A percentile compares a stretch with the other conserved stretches of the same genome.
Evolutionary conservation across 1,140 invertebrate genomes (phyloP).

Genomic region (Sarcophaga bullata): DNA sequence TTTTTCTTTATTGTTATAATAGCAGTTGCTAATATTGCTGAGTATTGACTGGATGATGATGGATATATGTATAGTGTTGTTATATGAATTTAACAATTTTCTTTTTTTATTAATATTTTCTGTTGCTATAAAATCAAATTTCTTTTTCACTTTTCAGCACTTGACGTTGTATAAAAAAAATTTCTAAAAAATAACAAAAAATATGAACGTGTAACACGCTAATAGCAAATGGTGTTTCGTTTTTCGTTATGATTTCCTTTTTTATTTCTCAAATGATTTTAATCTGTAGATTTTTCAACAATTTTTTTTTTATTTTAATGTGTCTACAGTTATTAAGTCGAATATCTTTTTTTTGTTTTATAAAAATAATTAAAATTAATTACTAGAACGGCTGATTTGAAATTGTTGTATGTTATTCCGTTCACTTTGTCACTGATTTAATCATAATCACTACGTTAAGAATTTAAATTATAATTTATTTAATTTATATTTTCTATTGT

Average conservation of each 20-base stretch:
- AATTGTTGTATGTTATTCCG: not conserved
- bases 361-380: too few relatives aligned
- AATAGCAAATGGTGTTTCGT: not conserved
- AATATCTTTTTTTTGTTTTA: too few relatives aligned
- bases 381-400: too few relatives aligned
- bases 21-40: too few relatives aligned
- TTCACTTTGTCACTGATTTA: slow-evolving; percentile 10
- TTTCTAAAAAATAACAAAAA: too few relatives aligned
- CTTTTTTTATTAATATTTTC: not conserved
- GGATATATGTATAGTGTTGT: not conserved
- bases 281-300: not conserved
- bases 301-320: not conserved
- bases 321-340: too few relatives aligned
- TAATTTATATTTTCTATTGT: not conserved
- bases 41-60: too few relatives aligned
- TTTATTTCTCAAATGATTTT: slow-evolving; percentile 14
- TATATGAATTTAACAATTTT: not conserved
- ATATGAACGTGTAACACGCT: slow-evolving; percentile 7
- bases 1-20: not conserved
- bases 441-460: not conserved
- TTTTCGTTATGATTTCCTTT: not conserved
- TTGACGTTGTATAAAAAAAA: not conserved
- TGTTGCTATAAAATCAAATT: too few relatives aligned
- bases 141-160: not conserved
- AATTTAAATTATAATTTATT: not conserved